These are phyloP conservation scores for Oryzias sinensis DNA, from an alignment of 2,797 vertebrate genomes.

Conservation along the genomic window DNA sequence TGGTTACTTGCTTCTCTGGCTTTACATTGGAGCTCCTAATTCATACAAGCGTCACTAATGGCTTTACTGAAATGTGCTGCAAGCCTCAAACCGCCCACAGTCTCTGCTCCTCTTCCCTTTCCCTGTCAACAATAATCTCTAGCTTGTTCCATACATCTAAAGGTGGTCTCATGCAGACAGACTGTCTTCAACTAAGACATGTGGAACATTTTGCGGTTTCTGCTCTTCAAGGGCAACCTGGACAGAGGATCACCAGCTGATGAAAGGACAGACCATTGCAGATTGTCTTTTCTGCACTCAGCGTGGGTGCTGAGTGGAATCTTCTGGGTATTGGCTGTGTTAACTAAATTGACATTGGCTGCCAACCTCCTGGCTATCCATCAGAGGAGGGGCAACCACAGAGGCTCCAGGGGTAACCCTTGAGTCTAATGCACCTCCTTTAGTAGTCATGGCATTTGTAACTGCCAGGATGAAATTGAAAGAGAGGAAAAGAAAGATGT, in stretches of 20 bases:
- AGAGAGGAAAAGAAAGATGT: slow-evolving; percentile 4
- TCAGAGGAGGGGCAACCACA: slow-evolving; percentile 56
- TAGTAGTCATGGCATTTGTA: slow-evolving; percentile 37
- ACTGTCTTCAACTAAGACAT: slow-evolving; percentile 61
- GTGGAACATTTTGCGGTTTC: slow-evolving; percentile 63
- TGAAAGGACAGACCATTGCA: slow-evolving; percentile 49
- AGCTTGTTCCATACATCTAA: slow-evolving; percentile 56
- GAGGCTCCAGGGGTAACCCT: slow-evolving; percentile 50
- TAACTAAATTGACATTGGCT: slow-evolving; percentile 75
- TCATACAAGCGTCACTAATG: slow-evolving; percentile 57
- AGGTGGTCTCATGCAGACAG: slow-evolving; percentile 60
- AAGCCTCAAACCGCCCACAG: slow-evolving; percentile 44
- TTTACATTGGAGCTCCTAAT: slow-evolving; percentile 52
- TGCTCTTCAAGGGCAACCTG: slow-evolving; percentile 54
- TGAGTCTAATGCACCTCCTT: slow-evolving; percentile 45
- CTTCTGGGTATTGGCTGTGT: slow-evolving; percentile 69
- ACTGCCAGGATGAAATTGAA: slow-evolving; percentile 28
- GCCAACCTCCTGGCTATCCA: slow-evolving; percentile 69
- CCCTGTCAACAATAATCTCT: slow-evolving; percentile 54
- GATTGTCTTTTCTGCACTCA: slow-evolving; percentile 50
- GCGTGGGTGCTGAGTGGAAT: slow-evolving; percentile 58
- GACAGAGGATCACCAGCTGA: slow-evolving; percentile 54
- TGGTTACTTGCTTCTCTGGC: slow-evolving; percentile 18
- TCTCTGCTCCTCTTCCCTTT: slow-evolving; percentile 24
- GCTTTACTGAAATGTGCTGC: slow-evolving; percentile 45